These are phyloP conservation scores for Argyresthia goedartella DNA, from an alignment of 2,888 invertebrate species.

Conservation along the genomic window DNA sequence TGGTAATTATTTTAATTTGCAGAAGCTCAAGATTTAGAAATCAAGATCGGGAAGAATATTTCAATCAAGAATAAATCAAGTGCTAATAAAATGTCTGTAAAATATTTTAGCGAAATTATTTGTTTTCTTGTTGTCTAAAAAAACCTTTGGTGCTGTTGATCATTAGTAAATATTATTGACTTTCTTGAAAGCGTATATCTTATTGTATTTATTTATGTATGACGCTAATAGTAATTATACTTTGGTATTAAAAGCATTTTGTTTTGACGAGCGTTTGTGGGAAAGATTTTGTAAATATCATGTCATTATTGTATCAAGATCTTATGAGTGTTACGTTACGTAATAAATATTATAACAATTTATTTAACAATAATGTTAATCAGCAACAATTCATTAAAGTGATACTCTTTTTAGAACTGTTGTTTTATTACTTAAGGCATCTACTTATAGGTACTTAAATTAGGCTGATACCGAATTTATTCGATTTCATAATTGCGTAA, in stretches of 20 bases:
- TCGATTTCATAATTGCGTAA: no score
- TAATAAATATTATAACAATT: constrained; percentile 10
- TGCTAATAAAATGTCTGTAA: no score
- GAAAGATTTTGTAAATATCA: constrained; percentile 35
- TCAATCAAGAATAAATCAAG: no score
- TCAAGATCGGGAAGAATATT: no score
- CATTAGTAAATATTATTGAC: not conserved
- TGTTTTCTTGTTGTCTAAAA: not conserved
- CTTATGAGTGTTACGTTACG: constrained; percentile 22
- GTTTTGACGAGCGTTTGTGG: not conserved
- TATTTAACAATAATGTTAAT: constrained; percentile 24
- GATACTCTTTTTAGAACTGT: constrained; percentile 24
- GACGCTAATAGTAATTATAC: no score
- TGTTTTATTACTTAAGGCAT: constrained; percentile 22
- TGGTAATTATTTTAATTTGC: no score
- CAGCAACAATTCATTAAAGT: constrained; percentile 46
- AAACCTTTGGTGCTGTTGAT: constrained; percentile 3
- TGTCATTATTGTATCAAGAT: constrained; percentile 31
- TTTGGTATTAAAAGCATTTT: not conserved
- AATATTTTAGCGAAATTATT: no score
- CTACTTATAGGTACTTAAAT: no score
- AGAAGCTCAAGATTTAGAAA: no score
- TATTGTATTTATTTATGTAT: no score
- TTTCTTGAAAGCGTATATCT: no score
- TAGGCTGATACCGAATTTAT: no score